A percentile compares a stretch with the other conserved stretches of the same genome.
phyloP scores from a whole-genome alignment of 2,888 invertebrate species.

The Xestia sexstrigata region DNA sequence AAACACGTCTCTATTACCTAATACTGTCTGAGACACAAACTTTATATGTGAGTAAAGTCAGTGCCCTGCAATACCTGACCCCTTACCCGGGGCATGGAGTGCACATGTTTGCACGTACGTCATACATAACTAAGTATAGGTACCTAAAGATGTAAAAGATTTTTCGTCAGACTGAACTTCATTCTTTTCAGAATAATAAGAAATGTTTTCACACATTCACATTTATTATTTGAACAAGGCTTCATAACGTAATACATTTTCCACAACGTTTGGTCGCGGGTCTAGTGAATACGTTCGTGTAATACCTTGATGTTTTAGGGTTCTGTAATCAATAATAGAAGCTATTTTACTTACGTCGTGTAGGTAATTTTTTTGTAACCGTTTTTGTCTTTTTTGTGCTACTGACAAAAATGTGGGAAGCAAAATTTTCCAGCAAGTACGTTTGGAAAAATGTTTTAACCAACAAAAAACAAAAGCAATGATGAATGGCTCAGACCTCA shows the following conservation, averaged over 20 bases:
- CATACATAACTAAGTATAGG: neutral
- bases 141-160: neutral
- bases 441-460: neutral
- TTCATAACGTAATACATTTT: conserved; percentile 60
- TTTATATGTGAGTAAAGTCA: neutral
- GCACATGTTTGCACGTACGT: neutral
- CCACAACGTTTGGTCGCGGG: conserved; percentile 51
- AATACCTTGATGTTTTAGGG: conserved; percentile 44
- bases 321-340: neutral
- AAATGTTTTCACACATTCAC: conserved; percentile 56
- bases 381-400: neutral
- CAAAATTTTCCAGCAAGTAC: neutral
- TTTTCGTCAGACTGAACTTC: conserved; percentile 10
- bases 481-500: too few relatives aligned
- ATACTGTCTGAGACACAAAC: neutral
- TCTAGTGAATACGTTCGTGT: conserved; percentile 50
- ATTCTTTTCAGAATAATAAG: conserved; percentile 41
- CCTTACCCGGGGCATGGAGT: neutral
- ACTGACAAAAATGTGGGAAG: neutral
- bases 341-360: neutral
- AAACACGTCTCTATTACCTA: neutral
- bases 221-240: conserved; percentile 58
- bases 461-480: too few relatives aligned
- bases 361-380: neutral
- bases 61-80: neutral